A percentile compares a stretch with the other conserved stretches of the same genome.
These are phyloP conservation scores for Phortica variegata DNA, from an alignment of 1,140 invertebrate genomes.

Conservation along the genomic window DNA sequence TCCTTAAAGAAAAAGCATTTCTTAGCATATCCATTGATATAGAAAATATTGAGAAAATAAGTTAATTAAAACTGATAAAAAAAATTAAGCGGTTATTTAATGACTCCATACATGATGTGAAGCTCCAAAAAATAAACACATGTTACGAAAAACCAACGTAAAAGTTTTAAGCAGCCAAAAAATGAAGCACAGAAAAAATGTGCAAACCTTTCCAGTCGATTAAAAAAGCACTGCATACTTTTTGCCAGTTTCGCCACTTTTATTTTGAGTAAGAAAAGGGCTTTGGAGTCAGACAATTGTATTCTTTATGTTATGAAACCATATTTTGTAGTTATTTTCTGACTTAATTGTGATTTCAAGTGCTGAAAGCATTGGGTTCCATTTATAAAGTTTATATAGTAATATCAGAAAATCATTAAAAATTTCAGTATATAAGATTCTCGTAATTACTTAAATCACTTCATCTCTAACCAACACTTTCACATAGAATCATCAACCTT, in stretches of 20 bases:
- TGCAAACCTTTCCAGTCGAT: conserved; percentile 23
- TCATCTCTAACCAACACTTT: no score
- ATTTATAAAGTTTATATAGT: neutral
- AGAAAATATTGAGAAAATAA: no score
- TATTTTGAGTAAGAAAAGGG: neutral
- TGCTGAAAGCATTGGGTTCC: neutral
- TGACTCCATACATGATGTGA: no score
- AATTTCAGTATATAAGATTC: neutral
- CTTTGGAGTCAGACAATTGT: neutral
- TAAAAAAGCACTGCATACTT: conserved; percentile 32
- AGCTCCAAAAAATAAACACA: conserved; percentile 18
- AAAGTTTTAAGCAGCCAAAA: neutral
- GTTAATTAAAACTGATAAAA: conserved; percentile 33
- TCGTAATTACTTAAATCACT: neutral
- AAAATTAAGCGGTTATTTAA: no score
- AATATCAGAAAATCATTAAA: neutral
- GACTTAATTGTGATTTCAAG: neutral
- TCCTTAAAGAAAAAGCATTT: no score
- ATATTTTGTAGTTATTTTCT: neutral
- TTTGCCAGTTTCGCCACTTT: neutral
- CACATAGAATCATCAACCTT: no score
- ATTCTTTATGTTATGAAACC: neutral
- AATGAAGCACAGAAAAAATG: conserved; percentile 13
- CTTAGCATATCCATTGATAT: no score
- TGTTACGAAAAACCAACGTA: neutral